Evolutionary conservation across 2,888 invertebrate species (phyloP).

Genomic region (Drosophila rubida): DNA sequence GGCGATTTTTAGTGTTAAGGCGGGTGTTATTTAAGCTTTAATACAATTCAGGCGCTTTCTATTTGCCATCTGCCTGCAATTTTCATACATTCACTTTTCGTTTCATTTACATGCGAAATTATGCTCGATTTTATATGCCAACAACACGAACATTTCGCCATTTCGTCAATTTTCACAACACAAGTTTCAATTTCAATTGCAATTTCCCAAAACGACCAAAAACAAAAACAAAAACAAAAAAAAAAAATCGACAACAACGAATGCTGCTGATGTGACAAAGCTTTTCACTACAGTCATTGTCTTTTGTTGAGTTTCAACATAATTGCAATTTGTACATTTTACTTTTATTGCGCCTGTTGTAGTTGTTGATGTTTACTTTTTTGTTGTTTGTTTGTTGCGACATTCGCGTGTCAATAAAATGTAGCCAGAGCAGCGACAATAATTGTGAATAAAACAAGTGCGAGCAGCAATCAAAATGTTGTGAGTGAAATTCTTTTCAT

Average conservation of each 20-base stretch:
- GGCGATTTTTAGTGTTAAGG: too few relatives aligned
- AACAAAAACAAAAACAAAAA: neutral
- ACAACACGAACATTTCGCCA: neutral
- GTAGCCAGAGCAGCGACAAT: slow-evolving; percentile 15
- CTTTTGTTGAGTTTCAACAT: slow-evolving; percentile 27
- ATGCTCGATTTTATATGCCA: neutral
- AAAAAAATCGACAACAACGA: too few relatives aligned
- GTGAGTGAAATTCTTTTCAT: neutral
- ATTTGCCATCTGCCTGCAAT: slow-evolving; percentile 12
- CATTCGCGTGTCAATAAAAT: slow-evolving; percentile 52
- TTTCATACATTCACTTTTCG: slow-evolving; percentile 20
- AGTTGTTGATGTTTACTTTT: slow-evolving; percentile 18
- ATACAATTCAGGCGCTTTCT: slow-evolving; percentile 8
- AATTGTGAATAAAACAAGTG: neutral
- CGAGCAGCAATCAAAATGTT: neutral
- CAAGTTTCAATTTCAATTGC: slow-evolving; percentile 21
- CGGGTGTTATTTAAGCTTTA: neutral
- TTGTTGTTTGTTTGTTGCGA: slow-evolving; percentile 9
- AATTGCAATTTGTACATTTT: slow-evolving; percentile 46
- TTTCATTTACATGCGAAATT: slow-evolving; percentile 11
- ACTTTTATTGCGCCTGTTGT: slow-evolving; percentile 25
- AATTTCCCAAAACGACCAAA: slow-evolving; percentile 3
- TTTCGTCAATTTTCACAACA: neutral
- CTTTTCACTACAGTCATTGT: slow-evolving; percentile 15
- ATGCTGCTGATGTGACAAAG: slow-evolving; percentile 32